phyloP scores from a whole-genome alignment of 1,140 invertebrate genomes.

The Ylistrum balloti region DNA sequence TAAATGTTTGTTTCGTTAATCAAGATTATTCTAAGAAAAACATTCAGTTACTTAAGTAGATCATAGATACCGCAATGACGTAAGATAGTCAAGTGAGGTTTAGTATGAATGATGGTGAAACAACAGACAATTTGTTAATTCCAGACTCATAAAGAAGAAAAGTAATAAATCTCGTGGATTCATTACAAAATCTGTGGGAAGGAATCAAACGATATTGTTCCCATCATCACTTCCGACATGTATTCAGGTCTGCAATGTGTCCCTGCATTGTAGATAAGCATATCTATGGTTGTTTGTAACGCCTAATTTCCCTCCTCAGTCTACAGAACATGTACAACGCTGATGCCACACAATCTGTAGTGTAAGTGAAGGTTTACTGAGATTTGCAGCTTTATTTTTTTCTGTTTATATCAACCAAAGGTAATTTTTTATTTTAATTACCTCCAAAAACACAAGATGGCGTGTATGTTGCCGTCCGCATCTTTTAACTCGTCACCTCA shows the following conservation, averaged over 20 bases:
- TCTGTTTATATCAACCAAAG: constrained; percentile 33
- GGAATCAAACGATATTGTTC: background rate
- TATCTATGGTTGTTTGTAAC: background rate
- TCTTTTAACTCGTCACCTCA: background rate
- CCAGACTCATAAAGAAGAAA: background rate
- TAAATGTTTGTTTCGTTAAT: too few species aligned
- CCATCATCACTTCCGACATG: background rate
- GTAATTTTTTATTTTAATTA: background rate
- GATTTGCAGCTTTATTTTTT: background rate
- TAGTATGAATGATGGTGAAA: background rate
- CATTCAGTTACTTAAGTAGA: too few species aligned
- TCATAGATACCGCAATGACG: background rate
- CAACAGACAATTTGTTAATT: background rate
- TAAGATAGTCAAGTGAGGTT: background rate
- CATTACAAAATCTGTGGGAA: background rate
- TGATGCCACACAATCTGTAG: constrained; percentile 4
- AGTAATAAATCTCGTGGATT: background rate
- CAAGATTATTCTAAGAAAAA: too few species aligned
- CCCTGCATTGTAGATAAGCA: background rate
- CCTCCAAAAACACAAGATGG: background rate
- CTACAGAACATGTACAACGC: background rate
- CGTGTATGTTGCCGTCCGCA: constrained; percentile 17
- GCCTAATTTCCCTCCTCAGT: constrained; percentile 16
- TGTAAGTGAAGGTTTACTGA: background rate
- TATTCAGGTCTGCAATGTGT: background rate